A percentile compares a stretch with the other conserved stretches of the same genome.
These are phyloP conservation scores for Gymnoscopelus braueri DNA, from an alignment of 2,797 vertebrate species.

Conservation along the genomic window DNA sequence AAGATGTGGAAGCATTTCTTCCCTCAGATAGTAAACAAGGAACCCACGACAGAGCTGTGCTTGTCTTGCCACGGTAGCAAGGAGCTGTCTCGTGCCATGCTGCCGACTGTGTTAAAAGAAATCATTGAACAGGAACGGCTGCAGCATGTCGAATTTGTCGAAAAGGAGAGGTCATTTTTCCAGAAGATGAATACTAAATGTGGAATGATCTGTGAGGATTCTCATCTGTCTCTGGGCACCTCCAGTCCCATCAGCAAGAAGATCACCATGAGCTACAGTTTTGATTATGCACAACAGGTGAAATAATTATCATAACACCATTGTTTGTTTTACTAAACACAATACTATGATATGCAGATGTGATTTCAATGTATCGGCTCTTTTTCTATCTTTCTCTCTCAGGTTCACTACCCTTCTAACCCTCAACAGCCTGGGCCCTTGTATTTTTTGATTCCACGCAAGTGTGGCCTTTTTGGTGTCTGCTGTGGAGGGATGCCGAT, in stretches of 20 bases:
- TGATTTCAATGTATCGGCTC: neutral
- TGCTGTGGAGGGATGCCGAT: neutral
- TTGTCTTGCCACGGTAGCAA: neutral
- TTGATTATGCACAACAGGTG: conserved; percentile 10
- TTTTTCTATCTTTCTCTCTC: neutral
- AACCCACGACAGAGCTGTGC: conserved; percentile 1
- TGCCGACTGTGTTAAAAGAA: neutral
- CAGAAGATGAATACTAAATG: neutral
- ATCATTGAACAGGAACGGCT: neutral
- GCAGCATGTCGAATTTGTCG: neutral
- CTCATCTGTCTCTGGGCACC: neutral
- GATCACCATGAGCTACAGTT: conserved; percentile 1
- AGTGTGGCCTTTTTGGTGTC: neutral
- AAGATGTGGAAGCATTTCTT: conserved; percentile 3
- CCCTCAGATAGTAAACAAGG: conserved; percentile 2
- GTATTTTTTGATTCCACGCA: conserved; percentile 1
- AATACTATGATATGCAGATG: neutral
- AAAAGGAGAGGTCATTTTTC: neutral
- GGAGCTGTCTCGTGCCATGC: neutral
- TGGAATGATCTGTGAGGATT: neutral
- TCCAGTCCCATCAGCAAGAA: neutral
- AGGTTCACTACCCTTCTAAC: conserved; percentile 8
- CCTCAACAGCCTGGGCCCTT: neutral
- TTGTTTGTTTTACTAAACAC: neutral
- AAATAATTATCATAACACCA: neutral